These are phyloP conservation scores for Acrocyrtus sp. DNA, from an alignment of 2,888 invertebrate genomes.

Conservation along the genomic window DNA sequence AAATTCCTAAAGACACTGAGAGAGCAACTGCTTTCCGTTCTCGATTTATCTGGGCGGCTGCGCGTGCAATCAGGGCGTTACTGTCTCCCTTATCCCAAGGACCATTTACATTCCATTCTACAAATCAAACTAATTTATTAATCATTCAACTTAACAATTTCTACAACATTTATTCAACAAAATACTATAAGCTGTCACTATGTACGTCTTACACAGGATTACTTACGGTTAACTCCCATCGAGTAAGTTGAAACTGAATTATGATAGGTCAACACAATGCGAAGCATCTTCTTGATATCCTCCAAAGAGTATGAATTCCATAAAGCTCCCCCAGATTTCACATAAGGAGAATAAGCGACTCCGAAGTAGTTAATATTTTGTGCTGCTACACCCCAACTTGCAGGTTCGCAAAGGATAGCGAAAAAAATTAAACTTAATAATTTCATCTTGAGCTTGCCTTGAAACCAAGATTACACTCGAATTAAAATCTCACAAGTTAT, in stretches of 20 bases:
- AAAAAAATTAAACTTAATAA: too few species aligned
- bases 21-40: slow-evolving; percentile 44
- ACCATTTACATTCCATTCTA: slow-evolving; percentile 53
- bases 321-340: slow-evolving; percentile 20
- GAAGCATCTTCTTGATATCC: slow-evolving; percentile 59
- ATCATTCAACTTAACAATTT: neutral
- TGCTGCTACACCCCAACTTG: too few species aligned
- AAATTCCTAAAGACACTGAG: slow-evolving; percentile 57
- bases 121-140: neutral
- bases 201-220: too few species aligned
- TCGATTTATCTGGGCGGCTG: slow-evolving; percentile 58
- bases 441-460: too few species aligned
- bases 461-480: too few species aligned
- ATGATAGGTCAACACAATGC: slow-evolving; percentile 47
- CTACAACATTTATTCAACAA: too few species aligned
- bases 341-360: slow-evolving; percentile 60
- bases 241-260: slow-evolving; percentile 58
- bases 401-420: too few species aligned
- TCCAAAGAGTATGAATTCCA: slow-evolving; percentile 59
- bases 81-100: slow-evolving; percentile 60
- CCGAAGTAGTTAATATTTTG: slow-evolving; percentile 60
- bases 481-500: too few species aligned
- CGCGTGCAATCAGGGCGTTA: slow-evolving; percentile 56
- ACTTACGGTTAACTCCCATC: slow-evolving; percentile 59
- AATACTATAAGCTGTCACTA: too few species aligned